Base-by-base conservation (phyloP, 1,140 invertebrate species). In the Hesperophylax magnus region DNA sequence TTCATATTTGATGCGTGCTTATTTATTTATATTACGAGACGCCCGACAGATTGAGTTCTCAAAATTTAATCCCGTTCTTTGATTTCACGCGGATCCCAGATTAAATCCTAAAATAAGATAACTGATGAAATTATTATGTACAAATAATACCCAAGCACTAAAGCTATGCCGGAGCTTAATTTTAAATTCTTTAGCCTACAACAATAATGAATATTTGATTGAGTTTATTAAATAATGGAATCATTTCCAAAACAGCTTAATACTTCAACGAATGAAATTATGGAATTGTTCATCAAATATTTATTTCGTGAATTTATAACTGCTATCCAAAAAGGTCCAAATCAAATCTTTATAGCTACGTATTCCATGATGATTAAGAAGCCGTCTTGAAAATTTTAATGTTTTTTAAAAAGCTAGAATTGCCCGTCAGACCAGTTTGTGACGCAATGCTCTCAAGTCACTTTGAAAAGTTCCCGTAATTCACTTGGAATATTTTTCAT, bases 401-500 rank as follows among this genome's bases (percentile, higher is more conserved):
- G 63, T 67, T 67, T 67, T 67, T 67, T 31, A 34, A 67, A 67
- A 67, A 47, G n/a, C 63, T 34, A 5, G 24, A 67, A 67, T 67
- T 31, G 39, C 63, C 63, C 22, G 63, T 56, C 27, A 56, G 56
- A 75, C 18, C 53, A 58, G 52, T 56, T 75, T 56, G 17, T 17
- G 52, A 54, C 22, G 20, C 72, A 56, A 56, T 24, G 27, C 22
- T 61, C 27, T 77, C 56, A 63, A 78, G 61, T 78, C 77, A 69
- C 54, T 65, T 65, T 78, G 39, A 54, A 58, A 76, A 76, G 63
- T 63, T 67, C 72, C 60, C 71, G 34, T 76, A 81, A 76, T 75
- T 77, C 79, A 69, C 79, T 77, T 34, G 58, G 39, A 75, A 71
- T 67, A 71, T 76, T 80, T 76, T 80, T 80, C 71, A 63, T 80